These are phyloP conservation scores for Abramis brama DNA, from an alignment of 2,113 vertebrate genomes.

Conservation along the genomic window DNA sequence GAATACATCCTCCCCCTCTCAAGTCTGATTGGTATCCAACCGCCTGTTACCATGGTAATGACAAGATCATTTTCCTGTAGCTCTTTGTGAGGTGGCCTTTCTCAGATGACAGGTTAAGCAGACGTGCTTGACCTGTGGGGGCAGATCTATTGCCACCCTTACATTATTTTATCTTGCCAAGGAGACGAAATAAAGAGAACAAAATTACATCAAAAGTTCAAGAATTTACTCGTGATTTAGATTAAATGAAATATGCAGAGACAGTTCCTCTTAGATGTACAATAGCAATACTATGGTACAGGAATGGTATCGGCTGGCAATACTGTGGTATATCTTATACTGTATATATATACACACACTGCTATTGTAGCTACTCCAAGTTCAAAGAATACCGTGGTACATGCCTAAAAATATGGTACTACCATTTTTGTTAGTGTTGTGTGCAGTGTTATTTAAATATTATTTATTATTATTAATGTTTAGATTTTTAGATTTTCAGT, in stretches of 20 bases:
- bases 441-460: neutral
- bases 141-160: constrained; percentile 29
- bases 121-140: constrained; percentile 50
- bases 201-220: constrained; percentile 15
- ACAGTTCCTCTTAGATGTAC: neutral
- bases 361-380: neutral
- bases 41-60: constrained; percentile 99
- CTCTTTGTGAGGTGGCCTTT: constrained; percentile 95
- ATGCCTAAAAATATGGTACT: neutral
- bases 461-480: neutral
- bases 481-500: neutral
- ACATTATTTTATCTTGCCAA: constrained; percentile 24
- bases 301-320: neutral
- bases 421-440: neutral
- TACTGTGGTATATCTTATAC: neutral
- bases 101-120: constrained; percentile 92
- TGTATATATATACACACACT: neutral
- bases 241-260: neutral
- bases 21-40: constrained; percentile 95
- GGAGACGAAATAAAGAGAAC: constrained; percentile 12
- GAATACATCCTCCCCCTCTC: constrained; percentile 64
- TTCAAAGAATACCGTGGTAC: neutral
- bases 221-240: neutral
- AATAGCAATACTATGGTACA: neutral
- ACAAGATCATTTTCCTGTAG: constrained; percentile 98